Conservation (phyloP, 2,888 invertebrate species). For the Trilocha varians region DNA sequence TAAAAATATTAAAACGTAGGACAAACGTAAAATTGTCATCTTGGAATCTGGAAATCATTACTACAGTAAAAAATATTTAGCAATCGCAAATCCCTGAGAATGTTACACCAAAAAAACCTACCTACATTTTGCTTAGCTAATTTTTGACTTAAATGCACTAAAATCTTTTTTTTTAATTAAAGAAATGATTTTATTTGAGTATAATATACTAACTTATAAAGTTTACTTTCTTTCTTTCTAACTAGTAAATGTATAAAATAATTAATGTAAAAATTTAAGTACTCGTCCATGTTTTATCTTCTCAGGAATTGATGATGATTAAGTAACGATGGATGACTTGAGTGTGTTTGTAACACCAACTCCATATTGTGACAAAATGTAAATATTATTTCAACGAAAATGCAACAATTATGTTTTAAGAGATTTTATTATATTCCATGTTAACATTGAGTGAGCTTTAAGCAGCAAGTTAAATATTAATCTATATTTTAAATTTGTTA, state of each 20-base stretch:
- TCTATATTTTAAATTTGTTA: too few relatives aligned
- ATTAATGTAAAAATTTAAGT: constrained; percentile 15
- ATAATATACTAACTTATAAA: neutral
- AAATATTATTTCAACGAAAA: constrained; percentile 22
- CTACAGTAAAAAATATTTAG: neutral
- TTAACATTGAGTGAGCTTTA: too few relatives aligned
- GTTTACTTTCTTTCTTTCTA: neutral
- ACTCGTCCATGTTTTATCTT: constrained; percentile 65
- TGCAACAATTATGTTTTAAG: too few relatives aligned
- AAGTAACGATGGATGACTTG: constrained; percentile 43
- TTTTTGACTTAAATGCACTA: neutral
- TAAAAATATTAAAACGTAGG: too few relatives aligned
- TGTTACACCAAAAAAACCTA: too few relatives aligned
- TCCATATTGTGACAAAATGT: constrained; percentile 72
- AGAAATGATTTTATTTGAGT: neutral
- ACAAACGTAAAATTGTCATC: too few relatives aligned
- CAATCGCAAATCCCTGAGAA: neutral
- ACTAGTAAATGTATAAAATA: neutral
- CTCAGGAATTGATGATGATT: constrained; percentile 65
- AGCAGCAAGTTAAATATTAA: too few relatives aligned
- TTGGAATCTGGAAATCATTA: too few relatives aligned
- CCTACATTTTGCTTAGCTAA: too few relatives aligned
- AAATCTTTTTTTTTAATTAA: neutral
- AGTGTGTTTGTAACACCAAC: constrained; percentile 32
- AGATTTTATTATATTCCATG: too few relatives aligned